Base-by-base conservation (phyloP, 1,140 invertebrate species). In the Ptiloglossa arizonensis region DNA sequence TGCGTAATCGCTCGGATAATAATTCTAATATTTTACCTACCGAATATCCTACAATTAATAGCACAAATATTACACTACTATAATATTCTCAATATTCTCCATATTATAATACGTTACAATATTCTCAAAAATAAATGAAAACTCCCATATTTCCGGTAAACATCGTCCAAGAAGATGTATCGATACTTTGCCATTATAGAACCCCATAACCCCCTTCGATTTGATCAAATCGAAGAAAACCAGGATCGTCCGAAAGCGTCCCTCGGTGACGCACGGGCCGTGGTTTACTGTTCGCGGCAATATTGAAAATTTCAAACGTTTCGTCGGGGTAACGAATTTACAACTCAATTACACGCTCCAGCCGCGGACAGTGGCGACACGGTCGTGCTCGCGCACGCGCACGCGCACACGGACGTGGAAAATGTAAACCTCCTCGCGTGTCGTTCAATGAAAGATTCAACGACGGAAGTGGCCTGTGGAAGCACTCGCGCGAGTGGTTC, bases 391-490 rank as follows among this genome's bases (percentile, higher is more conserved):
- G n/a, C n/a, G n/a, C n/a, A n/a, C n/a, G n/a, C n/a, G n/a, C n/a
- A n/a, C n/a, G n/a, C n/a, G 50, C 50, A 9, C 22, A 22, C 48
- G 3, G 35, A 9, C 35, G 35, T 6, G 22, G n/a, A 57, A 57
- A 57, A 57, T 57, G 54, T 19, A 57, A 57, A 57, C 54, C 32
- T 57, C 27, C 27, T 57, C 54, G 54, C 54, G 27, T 57, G 54
- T 27, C 54, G 27, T 57, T 6, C 22, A 32, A 57, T 57, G 54
- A 57, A 57, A 57, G 54, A 57, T 57, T 57, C 54, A 57, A 32
- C 27, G 54, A 27, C 27, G 54, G 54, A 57, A 57, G 27, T 19
- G 27, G 17, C 3, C 27, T 29, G 27, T 13, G 13, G 54, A 29
- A 29, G 13, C 27, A 17, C 11, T 56, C 9, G 24, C 24, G 54